A percentile compares a stretch with the other conserved stretches of the same genome.
phyloP scores from a whole-genome alignment of 2,888 invertebrate species.

The Diploptera punctata region DNA sequence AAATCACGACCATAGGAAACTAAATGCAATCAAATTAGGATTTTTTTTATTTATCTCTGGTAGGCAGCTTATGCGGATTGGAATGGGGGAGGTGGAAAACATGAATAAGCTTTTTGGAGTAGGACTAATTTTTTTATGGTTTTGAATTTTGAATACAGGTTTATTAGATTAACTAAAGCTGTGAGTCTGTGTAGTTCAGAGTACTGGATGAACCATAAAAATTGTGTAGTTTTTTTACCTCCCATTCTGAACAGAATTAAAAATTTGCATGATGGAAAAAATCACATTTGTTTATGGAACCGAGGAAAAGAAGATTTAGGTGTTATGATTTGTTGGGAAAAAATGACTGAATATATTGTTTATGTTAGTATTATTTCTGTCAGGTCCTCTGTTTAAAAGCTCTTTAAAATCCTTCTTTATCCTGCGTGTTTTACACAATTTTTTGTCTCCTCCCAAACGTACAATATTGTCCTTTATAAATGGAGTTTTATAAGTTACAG shows the following conservation, averaged over 20 bases:
- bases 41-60: constrained; percentile 33
- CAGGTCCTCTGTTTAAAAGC: neutral
- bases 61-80: constrained; percentile 32
- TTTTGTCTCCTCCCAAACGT: too few relatives aligned
- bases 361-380: neutral
- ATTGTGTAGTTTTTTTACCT: neutral
- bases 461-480: too few relatives aligned
- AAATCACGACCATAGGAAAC: constrained; percentile 33
- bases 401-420: neutral
- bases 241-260: constrained; percentile 1
- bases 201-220: constrained; percentile 1
- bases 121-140: constrained; percentile 34
- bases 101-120: constrained; percentile 33
- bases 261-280: neutral
- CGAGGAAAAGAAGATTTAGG: constrained; percentile 17
- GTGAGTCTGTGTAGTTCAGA: constrained; percentile 10
- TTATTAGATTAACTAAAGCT: constrained; percentile 37
- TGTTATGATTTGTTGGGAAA: constrained; percentile 18
- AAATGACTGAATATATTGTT: neutral
- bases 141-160: constrained; percentile 33
- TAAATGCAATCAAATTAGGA: constrained; percentile 40
- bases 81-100: constrained; percentile 32
- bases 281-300: constrained; percentile 22
- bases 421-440: too few relatives aligned
- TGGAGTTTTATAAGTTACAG: too few relatives aligned